Evolutionary conservation across 2,888 invertebrate genomes (phyloP), one percentile per base, ranked within the genome.

Genomic region (Sarcophaga carnaria): DNA sequence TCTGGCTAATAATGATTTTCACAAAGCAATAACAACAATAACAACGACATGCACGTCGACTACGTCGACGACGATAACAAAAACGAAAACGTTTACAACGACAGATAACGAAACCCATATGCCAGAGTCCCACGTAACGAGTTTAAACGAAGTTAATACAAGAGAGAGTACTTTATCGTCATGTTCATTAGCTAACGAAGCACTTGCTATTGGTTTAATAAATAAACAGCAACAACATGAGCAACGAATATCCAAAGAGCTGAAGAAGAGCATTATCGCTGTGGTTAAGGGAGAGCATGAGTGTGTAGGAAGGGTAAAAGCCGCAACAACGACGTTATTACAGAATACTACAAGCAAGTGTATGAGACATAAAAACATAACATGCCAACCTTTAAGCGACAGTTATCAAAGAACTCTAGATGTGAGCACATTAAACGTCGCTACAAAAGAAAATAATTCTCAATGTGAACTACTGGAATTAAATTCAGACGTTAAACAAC

Each of bases 341-440:
- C 64, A 77, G 54, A 67, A 81, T 74, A 71, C 37, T 74, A 71
- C 37, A 37, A 37, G 37, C 47, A 54, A 59, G n/a, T 54, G 64
- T 71, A 60, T 71, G 76, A 81, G 75, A 71, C 87, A 87, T 87
- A 87, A 87, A 87, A 87, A 84, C 81, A 84, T 84, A 88, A 69
- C 80, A 85, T 62, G 27, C 22, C 79, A 25, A 80, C 77, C 84
- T 72, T 63, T 60, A 54, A 25, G 54, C 80, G 84, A 82, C 83
- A 86, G 85, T 84, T 81, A 80, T 88, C 85, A 83, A 54, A 86
- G 71, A 86, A 75, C 84, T 82, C 67, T 74, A 70, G 85, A 80
- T 77, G 75, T 74, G 67, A 77, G 79, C 49, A 71, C 83, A 87
- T 45, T 70, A 54, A 63, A 79, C 64, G 80, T 76, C 64, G 80